A percentile compares a stretch with the other conserved stretches of the same genome.
phyloP scores from a whole-genome alignment of 2,888 invertebrate genomes.

The Escarpia spicata region DNA sequence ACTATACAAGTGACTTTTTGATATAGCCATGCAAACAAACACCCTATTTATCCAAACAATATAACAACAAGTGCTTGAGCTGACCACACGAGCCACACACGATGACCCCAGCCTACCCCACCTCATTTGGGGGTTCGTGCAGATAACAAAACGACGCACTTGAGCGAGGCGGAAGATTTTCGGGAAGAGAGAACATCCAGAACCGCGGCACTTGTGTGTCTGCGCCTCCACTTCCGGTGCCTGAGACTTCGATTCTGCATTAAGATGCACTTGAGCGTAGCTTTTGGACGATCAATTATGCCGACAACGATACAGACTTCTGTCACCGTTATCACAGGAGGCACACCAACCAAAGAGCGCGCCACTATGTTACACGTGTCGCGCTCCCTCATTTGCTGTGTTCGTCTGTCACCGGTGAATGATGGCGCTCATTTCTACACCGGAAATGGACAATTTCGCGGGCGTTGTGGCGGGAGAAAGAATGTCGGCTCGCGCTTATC shows the following conservation, averaged over 20 bases:
- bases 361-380: neutral
- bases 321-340: neutral
- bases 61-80: neutral
- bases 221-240: neutral
- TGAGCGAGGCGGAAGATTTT: too few relatives aligned
- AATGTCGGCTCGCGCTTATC: conserved; percentile 9
- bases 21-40: neutral
- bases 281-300: neutral
- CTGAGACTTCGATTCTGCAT: neutral
- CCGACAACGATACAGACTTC: conserved; percentile 13
- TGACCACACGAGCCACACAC: neutral
- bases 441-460: conserved; percentile 5
- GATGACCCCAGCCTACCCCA: neutral
- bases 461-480: neutral
- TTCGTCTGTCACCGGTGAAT: conserved; percentile 5
- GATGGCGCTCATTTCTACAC: conserved; percentile 16
- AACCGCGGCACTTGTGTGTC: neutral
- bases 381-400: neutral
- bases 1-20: neutral
- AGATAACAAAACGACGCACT: neutral
- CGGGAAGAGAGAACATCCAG: neutral
- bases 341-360: conserved; percentile 1
- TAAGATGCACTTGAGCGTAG: neutral
- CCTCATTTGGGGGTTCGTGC: neutral
- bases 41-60: neutral